phyloP scores from a whole-genome alignment of 2,113 vertebrate genomes.

The Xyrauchen texanus region DNA sequence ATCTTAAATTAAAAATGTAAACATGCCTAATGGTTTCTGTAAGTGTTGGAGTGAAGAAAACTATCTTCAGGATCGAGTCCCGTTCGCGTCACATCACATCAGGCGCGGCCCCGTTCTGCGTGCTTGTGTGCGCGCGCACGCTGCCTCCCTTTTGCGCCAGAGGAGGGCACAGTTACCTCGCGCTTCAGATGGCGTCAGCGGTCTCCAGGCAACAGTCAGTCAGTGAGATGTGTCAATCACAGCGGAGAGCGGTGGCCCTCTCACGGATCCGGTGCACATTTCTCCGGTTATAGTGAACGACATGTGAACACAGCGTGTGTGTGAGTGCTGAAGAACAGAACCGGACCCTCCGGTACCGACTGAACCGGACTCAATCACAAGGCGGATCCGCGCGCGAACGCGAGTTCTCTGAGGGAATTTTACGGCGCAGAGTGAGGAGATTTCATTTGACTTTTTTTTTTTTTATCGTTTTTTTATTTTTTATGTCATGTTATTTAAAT shows the following conservation, averaged over 20 bases:
- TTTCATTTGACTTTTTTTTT: not conserved
- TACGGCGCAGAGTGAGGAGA: not conserved
- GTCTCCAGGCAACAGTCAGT: slow-evolving; percentile 74
- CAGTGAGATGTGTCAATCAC: slow-evolving; percentile 56
- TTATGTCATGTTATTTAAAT: not conserved
- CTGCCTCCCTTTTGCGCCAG: slow-evolving; percentile 52
- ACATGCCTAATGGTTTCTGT: no score
- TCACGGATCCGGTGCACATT: not conserved
- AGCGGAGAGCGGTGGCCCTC: slow-evolving; percentile 18
- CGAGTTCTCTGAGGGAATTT: not conserved
- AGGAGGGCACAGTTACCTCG: slow-evolving; percentile 63
- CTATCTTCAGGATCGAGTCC: no score
- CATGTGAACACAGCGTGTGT: not conserved
- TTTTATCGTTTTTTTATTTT: not conserved
- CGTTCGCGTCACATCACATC: slow-evolving; percentile 22
- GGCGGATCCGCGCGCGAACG: not conserved
- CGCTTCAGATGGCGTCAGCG: slow-evolving; percentile 67
- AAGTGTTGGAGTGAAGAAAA: no score
- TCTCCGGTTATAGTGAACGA: not conserved
- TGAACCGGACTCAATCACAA: not conserved
- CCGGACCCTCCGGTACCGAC: slow-evolving; percentile 36
- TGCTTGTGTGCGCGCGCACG: slow-evolving; percentile 10
- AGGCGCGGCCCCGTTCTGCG: slow-evolving; percentile 16
- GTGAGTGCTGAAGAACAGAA: not conserved
- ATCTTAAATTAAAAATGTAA: no score